phyloP scores from a whole-genome alignment of 2,113 vertebrate genomes.

The Poeciliopsis occidentalis region DNA sequence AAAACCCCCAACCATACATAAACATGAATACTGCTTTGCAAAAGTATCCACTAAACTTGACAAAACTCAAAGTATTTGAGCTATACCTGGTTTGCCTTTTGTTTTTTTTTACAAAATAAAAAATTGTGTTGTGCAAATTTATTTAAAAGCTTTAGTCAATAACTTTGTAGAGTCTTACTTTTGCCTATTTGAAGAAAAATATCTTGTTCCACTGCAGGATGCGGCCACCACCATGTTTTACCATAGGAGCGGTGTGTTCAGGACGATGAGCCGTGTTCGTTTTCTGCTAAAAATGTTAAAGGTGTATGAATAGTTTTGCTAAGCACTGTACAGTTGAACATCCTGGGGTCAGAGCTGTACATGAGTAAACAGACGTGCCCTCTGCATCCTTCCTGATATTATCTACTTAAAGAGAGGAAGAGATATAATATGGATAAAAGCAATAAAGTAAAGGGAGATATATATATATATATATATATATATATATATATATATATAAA shows the following conservation, averaged over 20 bases:
- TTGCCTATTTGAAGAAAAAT: neutral
- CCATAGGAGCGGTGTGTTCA: neutral
- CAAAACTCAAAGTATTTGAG: neutral
- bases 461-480: too few relatives aligned
- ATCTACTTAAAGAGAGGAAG: slow-evolving; percentile 59
- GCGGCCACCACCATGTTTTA: neutral
- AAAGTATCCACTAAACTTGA: neutral
- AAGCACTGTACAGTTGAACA: neutral
- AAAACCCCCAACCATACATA: neutral
- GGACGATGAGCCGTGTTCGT: too few relatives aligned
- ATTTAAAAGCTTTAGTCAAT: neutral
- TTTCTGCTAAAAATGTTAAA: neutral
- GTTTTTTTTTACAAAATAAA: neutral
- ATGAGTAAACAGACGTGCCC: slow-evolving; percentile 17
- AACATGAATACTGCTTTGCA: neutral
- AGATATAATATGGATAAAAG: slow-evolving; percentile 45
- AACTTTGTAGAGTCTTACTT: neutral
- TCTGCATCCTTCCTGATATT: slow-evolving; percentile 27
- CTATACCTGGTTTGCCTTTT: neutral
- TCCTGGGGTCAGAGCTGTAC: neutral
- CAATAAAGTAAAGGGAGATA: slow-evolving; percentile 27
- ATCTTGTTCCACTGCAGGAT: neutral
- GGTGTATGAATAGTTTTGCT: neutral
- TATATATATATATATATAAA: too few relatives aligned
- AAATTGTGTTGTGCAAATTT: neutral